A percentile compares a stretch with the other conserved stretches of the same genome.
These are phyloP conservation scores for Eurytoma adleriae DNA, from an alignment of 2,888 invertebrate genomes.

Conservation along the genomic window DNA sequence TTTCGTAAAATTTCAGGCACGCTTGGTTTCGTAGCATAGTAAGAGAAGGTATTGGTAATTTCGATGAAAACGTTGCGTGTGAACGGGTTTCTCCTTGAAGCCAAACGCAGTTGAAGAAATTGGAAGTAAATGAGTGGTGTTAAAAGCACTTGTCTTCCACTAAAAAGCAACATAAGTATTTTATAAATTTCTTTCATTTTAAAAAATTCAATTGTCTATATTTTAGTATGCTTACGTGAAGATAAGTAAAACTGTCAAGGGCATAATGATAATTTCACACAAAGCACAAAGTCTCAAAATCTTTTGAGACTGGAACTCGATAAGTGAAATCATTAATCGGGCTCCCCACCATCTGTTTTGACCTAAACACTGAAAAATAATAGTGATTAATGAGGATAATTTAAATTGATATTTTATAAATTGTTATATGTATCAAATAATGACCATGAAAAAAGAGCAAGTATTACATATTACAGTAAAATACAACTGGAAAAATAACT, in stretches of 20 bases:
- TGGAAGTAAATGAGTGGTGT: slow-evolving; percentile 98
- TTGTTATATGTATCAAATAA: background rate
- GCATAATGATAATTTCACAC: slow-evolving; percentile 95
- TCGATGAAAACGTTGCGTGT: slow-evolving; percentile 95
- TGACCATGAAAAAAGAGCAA: background rate
- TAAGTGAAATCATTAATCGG: slow-evolving; percentile 89
- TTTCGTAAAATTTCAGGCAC: slow-evolving; percentile 83
- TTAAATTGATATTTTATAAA: background rate
- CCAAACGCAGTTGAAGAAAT: slow-evolving; percentile 93
- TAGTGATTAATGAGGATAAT: background rate
- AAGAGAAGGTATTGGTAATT: slow-evolving; percentile 85
- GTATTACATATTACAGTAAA: background rate
- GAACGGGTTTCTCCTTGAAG: slow-evolving; percentile 96
- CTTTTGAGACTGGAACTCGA: slow-evolving; percentile 93
- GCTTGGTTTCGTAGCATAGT: slow-evolving; percentile 82
- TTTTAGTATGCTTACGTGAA: slow-evolving; percentile 85
- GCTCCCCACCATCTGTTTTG: slow-evolving; percentile 94
- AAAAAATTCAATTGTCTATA: background rate
- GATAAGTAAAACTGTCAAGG: slow-evolving; percentile 86
- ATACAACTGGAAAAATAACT: background rate
- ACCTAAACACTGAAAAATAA: slow-evolving; percentile 85
- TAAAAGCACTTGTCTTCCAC: slow-evolving; percentile 92
- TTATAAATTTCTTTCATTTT: slow-evolving; percentile 10
- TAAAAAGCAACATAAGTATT: slow-evolving; percentile 73
- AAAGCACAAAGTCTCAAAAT: slow-evolving; percentile 94